Evolutionary conservation across 2,113 vertebrate genomes (phyloP), one percentile per base, ranked within the genome.

Genomic region (Prietella phreatophila): DNA sequence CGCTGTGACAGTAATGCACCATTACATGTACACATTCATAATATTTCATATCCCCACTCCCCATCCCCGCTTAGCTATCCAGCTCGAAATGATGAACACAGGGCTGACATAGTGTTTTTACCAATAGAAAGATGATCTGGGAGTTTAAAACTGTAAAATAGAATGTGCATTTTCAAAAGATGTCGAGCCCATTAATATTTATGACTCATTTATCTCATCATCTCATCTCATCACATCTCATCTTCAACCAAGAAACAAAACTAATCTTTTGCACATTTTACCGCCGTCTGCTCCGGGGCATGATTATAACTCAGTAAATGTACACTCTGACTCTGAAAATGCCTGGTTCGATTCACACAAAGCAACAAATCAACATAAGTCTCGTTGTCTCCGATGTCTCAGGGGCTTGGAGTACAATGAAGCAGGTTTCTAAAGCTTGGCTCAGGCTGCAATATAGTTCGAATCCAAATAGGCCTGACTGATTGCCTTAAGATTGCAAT

Each of bases 401-500:
- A 36, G 67, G 39, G 76, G 85, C 82, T 76, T 15, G 11, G 60
- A 73, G 78, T 56, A 65, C 79, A 60, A 80, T 63, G 79, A 89
- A 76, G 82, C 85, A 79, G 53, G 60, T 79, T 85, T 86, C 76
- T 84, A n/a, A 69, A 82, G 76, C 83, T 86, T 85, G 84, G 76
- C 69, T 85, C 71, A 83, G 67, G 89, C 75, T 84, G 73, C 19
- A 67, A 71, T 39, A 85, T 42, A 42, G 76, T 67, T 73, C 61
- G 50, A 84, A 65, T 71, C 33, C 89, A 84, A 87, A 90, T 76
- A 89, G 87, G 42, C 56, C 73, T 83, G 84, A 86, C 50, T 86
- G 93, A 93, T 90, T 89, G 90, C 93, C 89, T 91, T 92, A 90
- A 93, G 92, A 92, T 91, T 83, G 85, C 91, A 58, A 90, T 89